A percentile compares a stretch with the other conserved stretches of the same genome.
These are phyloP conservation scores for Ifrita kowaldi DNA, from an alignment of 2,113 vertebrate genomes.

Conservation along the genomic window DNA sequence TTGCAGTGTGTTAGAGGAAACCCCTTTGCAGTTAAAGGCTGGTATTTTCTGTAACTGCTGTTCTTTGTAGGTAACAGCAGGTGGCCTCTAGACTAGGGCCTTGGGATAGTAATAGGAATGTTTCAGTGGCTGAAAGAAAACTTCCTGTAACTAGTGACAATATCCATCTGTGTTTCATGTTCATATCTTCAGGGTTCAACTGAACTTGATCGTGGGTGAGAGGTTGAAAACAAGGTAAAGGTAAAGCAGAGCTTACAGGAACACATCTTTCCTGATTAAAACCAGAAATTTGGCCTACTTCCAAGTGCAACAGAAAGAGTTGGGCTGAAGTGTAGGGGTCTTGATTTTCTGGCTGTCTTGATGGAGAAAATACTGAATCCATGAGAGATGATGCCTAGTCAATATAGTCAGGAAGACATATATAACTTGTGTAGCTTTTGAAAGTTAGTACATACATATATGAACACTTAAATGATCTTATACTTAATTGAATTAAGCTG, in stretches of 20 bases:
- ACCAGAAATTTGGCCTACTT: neutral
- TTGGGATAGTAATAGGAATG: neutral
- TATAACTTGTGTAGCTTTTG: neutral
- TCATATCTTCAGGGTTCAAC: neutral
- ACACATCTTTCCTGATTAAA: neutral
- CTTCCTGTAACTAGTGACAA: neutral
- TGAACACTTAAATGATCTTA: neutral
- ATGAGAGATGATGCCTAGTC: neutral
- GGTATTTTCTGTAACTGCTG: neutral
- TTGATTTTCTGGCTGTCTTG: neutral
- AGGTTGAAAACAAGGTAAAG: neutral
- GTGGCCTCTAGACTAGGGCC: neutral
- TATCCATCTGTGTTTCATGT: neutral
- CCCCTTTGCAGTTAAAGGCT: neutral
- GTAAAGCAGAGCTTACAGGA: neutral
- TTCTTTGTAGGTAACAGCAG: neutral
- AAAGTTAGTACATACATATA: neutral
- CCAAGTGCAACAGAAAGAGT: neutral
- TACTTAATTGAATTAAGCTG: neutral
- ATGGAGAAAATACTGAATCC: neutral
- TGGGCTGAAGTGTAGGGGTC: neutral
- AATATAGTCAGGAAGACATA: neutral
- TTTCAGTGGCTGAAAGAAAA: neutral
- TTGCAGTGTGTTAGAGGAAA: accelerated
- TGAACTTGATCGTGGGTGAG: neutral